phyloP scores from a whole-genome alignment of 2,113 vertebrate genomes.

The Spea multiplicata region DNA sequence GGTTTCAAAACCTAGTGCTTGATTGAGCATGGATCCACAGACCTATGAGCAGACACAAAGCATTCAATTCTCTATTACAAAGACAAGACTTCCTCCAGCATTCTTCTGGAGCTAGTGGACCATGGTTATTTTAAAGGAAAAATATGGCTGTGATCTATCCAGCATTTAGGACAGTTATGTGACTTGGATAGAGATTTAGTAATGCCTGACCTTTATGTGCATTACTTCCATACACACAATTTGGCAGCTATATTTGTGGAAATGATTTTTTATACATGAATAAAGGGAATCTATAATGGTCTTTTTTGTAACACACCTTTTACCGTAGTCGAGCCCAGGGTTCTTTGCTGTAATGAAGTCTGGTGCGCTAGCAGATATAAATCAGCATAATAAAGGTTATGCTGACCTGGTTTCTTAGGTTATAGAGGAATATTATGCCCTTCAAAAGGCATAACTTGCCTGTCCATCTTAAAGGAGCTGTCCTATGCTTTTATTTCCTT shows the following conservation, averaged over 20 bases:
- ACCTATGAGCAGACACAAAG: not conserved
- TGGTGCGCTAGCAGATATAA: not conserved
- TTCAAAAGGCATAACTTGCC: not conserved
- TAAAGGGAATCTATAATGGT: not conserved
- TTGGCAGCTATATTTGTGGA: constrained; percentile 1
- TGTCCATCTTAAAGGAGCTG: too few relatives aligned
- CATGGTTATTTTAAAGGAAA: constrained; percentile 8
- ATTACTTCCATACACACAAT: constrained; percentile 1
- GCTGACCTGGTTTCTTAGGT: not conserved
- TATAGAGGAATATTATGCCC: not conserved
- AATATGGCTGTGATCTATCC: not conserved
- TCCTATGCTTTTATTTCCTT: too few relatives aligned
- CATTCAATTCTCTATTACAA: not conserved
- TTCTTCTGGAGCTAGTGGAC: not conserved
- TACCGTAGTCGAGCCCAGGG: not conserved
- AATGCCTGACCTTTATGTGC: not conserved
- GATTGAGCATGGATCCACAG: not conserved
- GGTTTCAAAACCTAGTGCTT: not conserved
- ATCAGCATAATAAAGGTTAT: not conserved
- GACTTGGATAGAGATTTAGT: not conserved
- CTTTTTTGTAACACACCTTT: not conserved
- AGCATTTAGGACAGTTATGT: not conserved
- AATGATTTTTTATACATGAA: not conserved
- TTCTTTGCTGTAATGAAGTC: too few relatives aligned
- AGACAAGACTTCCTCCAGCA: not conserved